Evolutionary conservation across 2,888 invertebrate species (phyloP).

Genomic region (Perizoma flavofasciatum): DNA sequence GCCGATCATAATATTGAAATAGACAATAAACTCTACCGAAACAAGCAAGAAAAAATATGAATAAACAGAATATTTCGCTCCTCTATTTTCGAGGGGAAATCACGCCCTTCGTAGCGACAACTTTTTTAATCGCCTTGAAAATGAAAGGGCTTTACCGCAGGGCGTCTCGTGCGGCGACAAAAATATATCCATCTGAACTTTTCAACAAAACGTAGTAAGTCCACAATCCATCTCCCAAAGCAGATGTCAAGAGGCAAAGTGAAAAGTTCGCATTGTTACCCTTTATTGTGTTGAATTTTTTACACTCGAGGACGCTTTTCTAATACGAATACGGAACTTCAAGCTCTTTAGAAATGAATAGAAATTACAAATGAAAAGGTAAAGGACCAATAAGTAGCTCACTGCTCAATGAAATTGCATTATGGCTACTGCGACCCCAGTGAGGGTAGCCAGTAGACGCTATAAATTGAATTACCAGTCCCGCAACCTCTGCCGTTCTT

Average conservation of each 20-base stretch:
- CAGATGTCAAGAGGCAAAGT: constrained; percentile 66
- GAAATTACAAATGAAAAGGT: constrained; percentile 64
- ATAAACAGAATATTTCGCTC: constrained; percentile 44
- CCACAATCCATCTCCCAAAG: constrained; percentile 63
- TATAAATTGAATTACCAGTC: constrained; percentile 73
- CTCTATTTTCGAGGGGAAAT: constrained; percentile 45
- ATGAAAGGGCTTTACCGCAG: constrained; percentile 55
- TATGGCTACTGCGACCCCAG: constrained; percentile 64
- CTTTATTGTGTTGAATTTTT: constrained; percentile 56
- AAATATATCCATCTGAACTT: constrained; percentile 47
- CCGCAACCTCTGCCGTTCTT: constrained; percentile 64
- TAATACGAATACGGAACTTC: constrained; percentile 36
- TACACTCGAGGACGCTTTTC: constrained; percentile 50
- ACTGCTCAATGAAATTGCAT: constrained; percentile 78
- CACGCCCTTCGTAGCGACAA: constrained; percentile 52
- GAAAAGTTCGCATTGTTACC: constrained; percentile 65
- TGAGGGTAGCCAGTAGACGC: constrained; percentile 58
- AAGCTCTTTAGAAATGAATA: constrained; percentile 40
- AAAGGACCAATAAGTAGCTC: constrained; percentile 78
- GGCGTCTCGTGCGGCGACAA: constrained; percentile 37
- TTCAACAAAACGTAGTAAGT: constrained; percentile 28
- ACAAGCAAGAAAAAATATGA: constrained; percentile 42
- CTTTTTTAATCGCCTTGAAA: constrained; percentile 67
- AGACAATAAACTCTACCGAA: constrained; percentile 51
- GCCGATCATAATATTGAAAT: constrained; percentile 50